Evolutionary conservation across 23 tunicate species (phyloP), one percentile per base, ranked within the genome.

Genomic region (Trididemnum miniatum): DNA sequence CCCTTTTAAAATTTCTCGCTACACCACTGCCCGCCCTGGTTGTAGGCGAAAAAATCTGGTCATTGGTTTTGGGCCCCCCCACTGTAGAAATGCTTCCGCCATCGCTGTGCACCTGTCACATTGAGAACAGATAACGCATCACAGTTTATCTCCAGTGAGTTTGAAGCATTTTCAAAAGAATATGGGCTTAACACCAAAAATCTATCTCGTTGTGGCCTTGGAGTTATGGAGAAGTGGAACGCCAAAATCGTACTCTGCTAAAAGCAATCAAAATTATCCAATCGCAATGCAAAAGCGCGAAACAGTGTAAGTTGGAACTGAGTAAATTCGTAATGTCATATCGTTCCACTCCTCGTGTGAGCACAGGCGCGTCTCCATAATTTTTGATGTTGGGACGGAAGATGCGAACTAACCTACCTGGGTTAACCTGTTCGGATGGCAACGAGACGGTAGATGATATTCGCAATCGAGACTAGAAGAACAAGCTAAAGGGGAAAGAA

Each of bases 191-290:
- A 31, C 88, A 84, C 40, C 40, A 26, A 15, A 59, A 31, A 1
- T 38, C 88, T 2, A 84, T 79, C 1, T 74, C 88, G 20, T 40
- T 65, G 59, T 82, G 76, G 76, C 78, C 78, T 37, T 54, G 31
- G 18, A 71, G 65, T 31, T 72, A 71, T 59, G 78, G 89, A n/a
- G 83, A 85, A 51, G 77, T 85, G 15, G 89, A 85, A 34, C 44
- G 84, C 22, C 89, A 77, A 49, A 77, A 85, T 35, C 31, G 83
- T 12, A 83, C 80, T 2, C 57, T 83, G 31, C 30, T 83, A 33
- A 83, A 83, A 83, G 71, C 80, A 35, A 50, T 83, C 52, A 51
- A 51, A 57, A 71, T 83, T 72, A 52, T 80, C 2, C 80, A 83
- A 24, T 12, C 57, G 35, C 35, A 83, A 57, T 2, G 51, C 3